Base-by-base conservation (phyloP, 2,888 invertebrate species). In the Pharmacophagus antenor region DNA sequence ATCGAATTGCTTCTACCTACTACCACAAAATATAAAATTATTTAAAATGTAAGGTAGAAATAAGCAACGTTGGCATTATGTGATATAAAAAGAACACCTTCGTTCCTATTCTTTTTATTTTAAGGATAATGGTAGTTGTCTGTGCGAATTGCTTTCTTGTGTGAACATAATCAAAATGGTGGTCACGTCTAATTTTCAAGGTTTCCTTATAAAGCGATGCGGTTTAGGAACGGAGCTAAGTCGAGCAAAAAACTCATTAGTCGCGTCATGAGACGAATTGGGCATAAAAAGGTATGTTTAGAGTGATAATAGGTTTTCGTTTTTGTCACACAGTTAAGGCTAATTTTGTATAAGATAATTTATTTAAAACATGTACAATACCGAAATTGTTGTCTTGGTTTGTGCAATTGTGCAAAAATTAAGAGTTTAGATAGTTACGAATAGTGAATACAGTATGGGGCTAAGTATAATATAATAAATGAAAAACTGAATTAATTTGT, bases 261-360 rank as follows among this genome's bases (percentile, higher is more conserved):
- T 77, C 79, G 83, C 80, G 82, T 84, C 73, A 64, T 64, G 63
- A 55, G 63, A 72, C 65, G 79, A 84, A 81, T 79, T 79, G 66
- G 68, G 58, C 68, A 74, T 49, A 70, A 73, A 76, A 82, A 72
- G 73, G 77, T 64, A 68, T 63, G 55, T 67, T 69, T 70, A 74
- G 72, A 69, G 62, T 65, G 61, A 65, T 71, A 65, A 73, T 73
- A 68, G 65, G 25, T 62, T 27, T 48, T 27, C 23, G 52, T 59
- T 58, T 62, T 48, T 49, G 44, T 22, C 51, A 48, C 20, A n/a
- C 15, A 21, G 18, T 22, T 5, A 42, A 10, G 21, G 23, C 18
- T 15, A n/a, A 49, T 27, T 41, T 10, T 54, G 10, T 41, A 42
- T 17, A 44, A 37, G 27, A 46, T 37, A 18, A 51, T 41, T 41